These are phyloP conservation scores for Kryphioiulus occultus DNA, from an alignment of 2,888 invertebrate genomes.

Conservation along the genomic window DNA sequence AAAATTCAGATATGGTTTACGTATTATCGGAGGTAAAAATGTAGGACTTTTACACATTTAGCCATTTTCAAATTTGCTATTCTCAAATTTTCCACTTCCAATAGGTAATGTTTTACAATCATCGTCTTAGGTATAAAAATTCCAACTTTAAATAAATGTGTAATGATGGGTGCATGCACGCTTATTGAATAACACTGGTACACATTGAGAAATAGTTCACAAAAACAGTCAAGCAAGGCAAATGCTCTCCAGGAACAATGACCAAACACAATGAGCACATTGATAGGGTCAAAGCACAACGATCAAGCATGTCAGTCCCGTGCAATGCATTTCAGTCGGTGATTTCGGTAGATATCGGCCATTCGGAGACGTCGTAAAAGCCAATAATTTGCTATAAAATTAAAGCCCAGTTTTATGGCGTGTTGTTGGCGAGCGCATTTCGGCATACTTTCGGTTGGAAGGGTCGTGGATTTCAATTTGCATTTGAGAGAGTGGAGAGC, in stretches of 20 bases:
- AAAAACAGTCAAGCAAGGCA: not conserved
- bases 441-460: not conserved
- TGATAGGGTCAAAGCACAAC: not conserved
- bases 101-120: too few relatives aligned
- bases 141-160: too few relatives aligned
- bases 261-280: not conserved
- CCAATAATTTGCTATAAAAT: slow-evolving; percentile 5
- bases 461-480: not conserved
- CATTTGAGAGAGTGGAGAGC: not conserved
- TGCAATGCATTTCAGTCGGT: not conserved
- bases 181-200: too few relatives aligned
- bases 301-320: not conserved
- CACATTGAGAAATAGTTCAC: not conserved
- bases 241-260: not conserved
- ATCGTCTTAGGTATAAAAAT: too few relatives aligned
- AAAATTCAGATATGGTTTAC: too few relatives aligned
- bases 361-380: not conserved
- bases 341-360: not conserved
- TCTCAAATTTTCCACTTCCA: too few relatives aligned
- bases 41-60: too few relatives aligned
- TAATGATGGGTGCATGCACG: too few relatives aligned
- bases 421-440: not conserved
- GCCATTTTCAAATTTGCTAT: too few relatives aligned
- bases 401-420: slow-evolving; percentile 5
- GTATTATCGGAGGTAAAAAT: too few relatives aligned